Evolutionary conservation across 1,140 invertebrate genomes (phyloP).

Genomic region (Neodiprion fabricii): DNA sequence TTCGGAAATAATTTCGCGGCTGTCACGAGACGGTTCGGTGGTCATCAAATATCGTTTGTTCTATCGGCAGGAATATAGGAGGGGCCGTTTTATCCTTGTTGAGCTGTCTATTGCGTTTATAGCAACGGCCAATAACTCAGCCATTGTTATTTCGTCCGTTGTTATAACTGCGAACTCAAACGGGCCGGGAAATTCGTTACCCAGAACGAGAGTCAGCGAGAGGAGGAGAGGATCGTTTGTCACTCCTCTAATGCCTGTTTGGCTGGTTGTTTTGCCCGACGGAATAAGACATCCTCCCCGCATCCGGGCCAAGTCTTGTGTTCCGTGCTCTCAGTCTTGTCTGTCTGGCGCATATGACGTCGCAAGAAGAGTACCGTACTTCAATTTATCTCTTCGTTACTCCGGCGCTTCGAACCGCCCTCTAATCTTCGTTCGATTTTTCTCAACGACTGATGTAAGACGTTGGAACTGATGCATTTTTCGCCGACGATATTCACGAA

Average conservation of each 20-base stretch:
- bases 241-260: constrained; percentile 5
- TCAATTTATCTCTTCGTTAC: background rate
- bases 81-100: background rate
- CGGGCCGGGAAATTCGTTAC: background rate
- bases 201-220: background rate
- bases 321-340: background rate
- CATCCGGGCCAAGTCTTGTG: background rate
- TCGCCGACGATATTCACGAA: too few relatives aligned
- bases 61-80: background rate
- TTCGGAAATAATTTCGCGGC: too few relatives aligned
- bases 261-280: background rate
- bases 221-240: background rate
- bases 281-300: background rate
- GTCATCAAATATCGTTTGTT: background rate
- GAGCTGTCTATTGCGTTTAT: background rate
- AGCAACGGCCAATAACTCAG: background rate
- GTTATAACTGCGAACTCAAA: background rate
- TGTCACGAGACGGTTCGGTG: background rate
- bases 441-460: background rate
- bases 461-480: too few relatives aligned
- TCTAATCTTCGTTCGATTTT: background rate
- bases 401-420: background rate
- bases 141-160: constrained; percentile 2
- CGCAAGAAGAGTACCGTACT: background rate
- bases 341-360: background rate